phyloP scores from a whole-genome alignment of 2,888 invertebrate genomes.

The Amphipyra berbera region DNA sequence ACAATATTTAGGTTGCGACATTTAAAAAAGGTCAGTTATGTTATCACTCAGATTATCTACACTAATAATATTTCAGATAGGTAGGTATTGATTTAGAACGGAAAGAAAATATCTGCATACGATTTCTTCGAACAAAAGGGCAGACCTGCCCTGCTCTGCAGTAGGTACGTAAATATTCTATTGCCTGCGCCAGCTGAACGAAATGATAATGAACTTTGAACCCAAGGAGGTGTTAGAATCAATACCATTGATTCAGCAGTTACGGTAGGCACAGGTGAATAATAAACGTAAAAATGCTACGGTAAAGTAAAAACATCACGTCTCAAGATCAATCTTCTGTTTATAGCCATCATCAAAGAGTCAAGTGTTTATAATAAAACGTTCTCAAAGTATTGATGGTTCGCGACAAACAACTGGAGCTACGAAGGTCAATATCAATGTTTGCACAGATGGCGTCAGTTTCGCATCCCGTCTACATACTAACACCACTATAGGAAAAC shows the following conservation, averaged over 20 bases:
- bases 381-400: conserved; percentile 40
- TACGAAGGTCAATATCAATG: conserved; percentile 71
- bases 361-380: conserved; percentile 54
- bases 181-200: neutral
- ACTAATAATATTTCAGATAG: neutral
- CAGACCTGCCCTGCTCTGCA: conserved; percentile 1
- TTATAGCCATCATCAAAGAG: conserved; percentile 46
- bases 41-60: neutral
- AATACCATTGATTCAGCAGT: conserved; percentile 43
- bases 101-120: conserved; percentile 18
- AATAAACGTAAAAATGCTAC: neutral
- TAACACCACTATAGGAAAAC: conserved; percentile 23
- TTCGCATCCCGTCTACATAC: conserved; percentile 42
- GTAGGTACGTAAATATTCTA: conserved; percentile 6
- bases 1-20: conserved; percentile 21
- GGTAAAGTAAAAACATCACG: conserved; percentile 7
- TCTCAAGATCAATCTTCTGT: conserved; percentile 25
- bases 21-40: conserved; percentile 28
- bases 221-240: conserved; percentile 14
- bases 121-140: conserved; percentile 19
- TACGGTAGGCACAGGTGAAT: conserved; percentile 16
- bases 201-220: conserved; percentile 15
- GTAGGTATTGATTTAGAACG: conserved; percentile 20
- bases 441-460: conserved; percentile 69
- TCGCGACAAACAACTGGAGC: conserved; percentile 49